Percentiles rank a stretch among this genome's conserved stretches.
Evolutionary conservation across 2,797 vertebrate species (phyloP).

Genomic region (Nasua narica): DNA sequence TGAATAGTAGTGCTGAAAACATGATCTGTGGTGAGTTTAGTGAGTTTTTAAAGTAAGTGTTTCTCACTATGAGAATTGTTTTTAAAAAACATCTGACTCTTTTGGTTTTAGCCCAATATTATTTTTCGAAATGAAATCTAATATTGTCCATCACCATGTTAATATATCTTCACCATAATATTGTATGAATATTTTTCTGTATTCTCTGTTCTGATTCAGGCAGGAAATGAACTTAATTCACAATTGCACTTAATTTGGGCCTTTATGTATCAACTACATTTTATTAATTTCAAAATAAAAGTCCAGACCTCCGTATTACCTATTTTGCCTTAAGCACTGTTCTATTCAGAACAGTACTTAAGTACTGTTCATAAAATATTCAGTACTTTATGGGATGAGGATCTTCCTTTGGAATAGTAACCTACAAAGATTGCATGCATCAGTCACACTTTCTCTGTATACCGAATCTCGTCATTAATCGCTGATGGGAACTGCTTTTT

Average conservation of each 20-base stretch:
- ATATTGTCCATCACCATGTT: background rate
- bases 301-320: background rate
- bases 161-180: background rate
- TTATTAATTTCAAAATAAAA: conserved; percentile 51
- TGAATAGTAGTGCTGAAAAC: background rate
- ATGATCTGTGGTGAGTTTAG: background rate
- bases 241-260: background rate
- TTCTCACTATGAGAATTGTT: conserved; percentile 2
- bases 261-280: conserved; percentile 6
- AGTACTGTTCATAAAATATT: no score
- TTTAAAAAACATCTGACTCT: background rate
- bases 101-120: conserved; percentile 28
- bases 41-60: background rate
- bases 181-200: background rate
- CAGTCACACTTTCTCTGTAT: background rate
- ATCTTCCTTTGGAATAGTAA: background rate
- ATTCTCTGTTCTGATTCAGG: background rate
- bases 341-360: background rate
- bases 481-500: background rate
- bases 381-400: background rate
- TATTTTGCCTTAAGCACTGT: conserved; percentile 34
- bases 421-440: background rate
- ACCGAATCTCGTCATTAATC: background rate
- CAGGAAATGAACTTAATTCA: conserved; percentile 13
- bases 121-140: conserved; percentile 41